Evolutionary conservation across 2,113 vertebrate genomes (phyloP).

Genomic region (Aythya baeri): DNA sequence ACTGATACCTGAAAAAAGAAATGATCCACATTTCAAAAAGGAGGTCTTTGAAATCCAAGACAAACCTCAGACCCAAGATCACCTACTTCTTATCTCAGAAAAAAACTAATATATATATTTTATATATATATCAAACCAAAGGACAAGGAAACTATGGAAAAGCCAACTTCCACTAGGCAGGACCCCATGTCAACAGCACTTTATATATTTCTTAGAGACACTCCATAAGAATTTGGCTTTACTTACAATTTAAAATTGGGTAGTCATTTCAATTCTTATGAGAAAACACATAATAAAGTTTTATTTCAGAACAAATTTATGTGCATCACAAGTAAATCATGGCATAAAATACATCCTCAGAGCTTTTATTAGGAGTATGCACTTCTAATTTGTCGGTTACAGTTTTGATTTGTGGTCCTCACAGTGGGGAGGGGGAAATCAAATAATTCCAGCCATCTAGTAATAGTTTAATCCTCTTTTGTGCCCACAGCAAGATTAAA

Average conservation of each 20-base stretch:
- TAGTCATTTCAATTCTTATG: background rate
- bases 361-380: background rate
- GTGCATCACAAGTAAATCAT: background rate
- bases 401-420: background rate
- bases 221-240: background rate
- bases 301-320: background rate
- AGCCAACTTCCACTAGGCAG: background rate
- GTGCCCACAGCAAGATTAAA: constrained; percentile 39
- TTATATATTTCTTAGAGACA: background rate
- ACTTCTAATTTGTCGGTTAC: background rate
- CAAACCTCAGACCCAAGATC: background rate
- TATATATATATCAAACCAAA: background rate
- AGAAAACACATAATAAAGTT: background rate
- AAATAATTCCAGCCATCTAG: constrained; percentile 20
- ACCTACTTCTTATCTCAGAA: background rate
- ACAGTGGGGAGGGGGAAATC: background rate
- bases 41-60: background rate
- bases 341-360: background rate
- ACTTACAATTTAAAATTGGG: background rate
- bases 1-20: background rate
- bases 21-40: background rate
- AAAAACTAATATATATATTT: background rate
- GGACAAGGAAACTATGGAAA: background rate
- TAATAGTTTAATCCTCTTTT: constrained; percentile 53
- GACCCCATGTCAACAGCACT: background rate